Conservation (phyloP, 2,888 invertebrate species). For the Ophion ventricosus region DNA sequence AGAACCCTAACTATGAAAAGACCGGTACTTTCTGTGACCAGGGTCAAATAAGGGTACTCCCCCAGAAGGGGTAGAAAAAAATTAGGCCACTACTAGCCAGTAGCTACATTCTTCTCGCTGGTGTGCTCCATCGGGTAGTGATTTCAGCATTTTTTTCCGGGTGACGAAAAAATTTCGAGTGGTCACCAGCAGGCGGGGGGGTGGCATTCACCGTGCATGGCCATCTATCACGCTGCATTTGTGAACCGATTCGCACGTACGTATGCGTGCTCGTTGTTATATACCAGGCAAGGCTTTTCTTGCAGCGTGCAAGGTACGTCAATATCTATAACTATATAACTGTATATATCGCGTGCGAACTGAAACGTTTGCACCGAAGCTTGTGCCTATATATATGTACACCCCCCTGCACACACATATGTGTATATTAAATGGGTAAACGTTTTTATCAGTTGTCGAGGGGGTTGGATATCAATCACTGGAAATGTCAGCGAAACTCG, state of each 20-base stretch:
- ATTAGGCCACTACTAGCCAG: conserved; percentile 8
- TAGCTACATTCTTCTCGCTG: conserved; percentile 35
- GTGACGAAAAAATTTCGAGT: conserved; percentile 18
- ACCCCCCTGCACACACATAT: background rate
- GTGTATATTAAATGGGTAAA: conserved; percentile 45
- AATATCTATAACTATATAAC: conserved; percentile 34
- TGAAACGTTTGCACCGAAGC: conserved; percentile 47
- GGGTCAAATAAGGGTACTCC: no score
- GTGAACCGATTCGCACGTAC: conserved; percentile 55
- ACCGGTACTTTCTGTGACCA: no score
- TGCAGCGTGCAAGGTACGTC: conserved; percentile 46
- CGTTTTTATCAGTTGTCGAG: conserved; percentile 65
- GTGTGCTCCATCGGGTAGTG: conserved; percentile 44
- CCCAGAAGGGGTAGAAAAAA: conserved; percentile 10
- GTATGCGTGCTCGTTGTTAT: background rate
- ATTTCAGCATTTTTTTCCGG: conserved; percentile 53
- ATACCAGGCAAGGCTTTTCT: conserved; percentile 48
- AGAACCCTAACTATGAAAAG: no score
- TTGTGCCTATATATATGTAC: conserved; percentile 26
- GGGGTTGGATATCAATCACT: conserved; percentile 62
- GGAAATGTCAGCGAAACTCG: conserved; percentile 58
- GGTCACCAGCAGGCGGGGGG: conserved; percentile 49
- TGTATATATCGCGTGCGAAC: conserved; percentile 46
- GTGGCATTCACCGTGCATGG: conserved; percentile 51
- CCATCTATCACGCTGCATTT: conserved; percentile 62